Base-by-base conservation (phyloP, 92 coral and sea anemone genomes). In the Paramuricea clavata region DNA sequence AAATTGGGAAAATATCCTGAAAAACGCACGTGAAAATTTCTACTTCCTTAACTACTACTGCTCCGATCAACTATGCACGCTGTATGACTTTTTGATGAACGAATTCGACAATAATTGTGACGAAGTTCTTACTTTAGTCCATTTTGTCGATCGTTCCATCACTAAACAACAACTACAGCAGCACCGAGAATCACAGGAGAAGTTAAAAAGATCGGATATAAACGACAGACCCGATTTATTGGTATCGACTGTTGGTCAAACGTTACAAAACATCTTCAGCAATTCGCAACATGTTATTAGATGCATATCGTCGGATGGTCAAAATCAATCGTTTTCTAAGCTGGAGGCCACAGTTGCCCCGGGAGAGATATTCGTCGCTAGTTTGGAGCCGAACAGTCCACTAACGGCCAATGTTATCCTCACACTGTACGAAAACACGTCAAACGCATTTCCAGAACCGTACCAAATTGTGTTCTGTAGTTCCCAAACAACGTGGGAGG, bases 401-500 rank as follows among this genome's bases (percentile, higher is more conserved):
- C 85, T 92, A 67, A 87, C 95, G 2, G 92, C 89, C 26, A 93
- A 95, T 47, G 95, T 94, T 5, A 86, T 94, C 81, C 87, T 95
- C 87, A 87, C 98, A 0, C 88, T 95, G 25, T 95, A 90, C 83
- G 81, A 86, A 64, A 92, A 81, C 26, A 91, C 91, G 13, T 49
- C 94, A 11, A 95, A 88, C 0, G 64, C 85, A 7, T 76, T 73
- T 67, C 98, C 98, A 10, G 79, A 92, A 49, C 95, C 98, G 0
- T 90, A 92, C 67, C 94, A 95, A 49, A 76, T 95, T 60, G 83
- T 95, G 41, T 95, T 95, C 78, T 95, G 98, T 56, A 92, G 89
- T 47, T 54, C 93, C 1, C 89, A 89, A 49, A 95, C 98, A 39
- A 80, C 89, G 15, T 95, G 98, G 98, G 98, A 94, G 62, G 95